phyloP scores from a whole-genome alignment of 2,888 invertebrate genomes.

The Caenorhabditis virilis region DNA sequence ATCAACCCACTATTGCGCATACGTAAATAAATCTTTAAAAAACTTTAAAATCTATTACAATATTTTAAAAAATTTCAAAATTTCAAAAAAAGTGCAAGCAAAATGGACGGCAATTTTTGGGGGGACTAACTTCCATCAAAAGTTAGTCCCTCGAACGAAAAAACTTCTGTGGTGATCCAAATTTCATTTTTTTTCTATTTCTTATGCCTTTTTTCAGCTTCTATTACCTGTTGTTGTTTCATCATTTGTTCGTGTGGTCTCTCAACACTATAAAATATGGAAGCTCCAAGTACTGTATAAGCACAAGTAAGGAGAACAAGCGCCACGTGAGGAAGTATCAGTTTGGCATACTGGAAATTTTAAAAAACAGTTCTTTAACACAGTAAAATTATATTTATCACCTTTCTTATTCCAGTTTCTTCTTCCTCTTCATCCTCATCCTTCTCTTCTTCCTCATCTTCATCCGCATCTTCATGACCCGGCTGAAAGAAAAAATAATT shows the following conservation, averaged over 20 bases:
- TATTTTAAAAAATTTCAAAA: no score
- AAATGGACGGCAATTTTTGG: no score
- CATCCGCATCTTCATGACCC: conserved; percentile 51
- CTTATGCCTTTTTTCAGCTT: background rate
- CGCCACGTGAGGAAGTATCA: conserved; percentile 68
- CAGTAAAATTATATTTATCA: conserved; percentile 2
- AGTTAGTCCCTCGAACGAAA: no score
- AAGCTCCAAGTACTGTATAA: conserved; percentile 66
- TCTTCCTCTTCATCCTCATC: conserved; percentile 57
- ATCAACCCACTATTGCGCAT: no score
- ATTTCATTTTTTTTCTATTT: no score
- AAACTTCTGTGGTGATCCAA: no score
- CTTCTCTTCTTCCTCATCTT: conserved; percentile 47
- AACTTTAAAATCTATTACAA: no score
- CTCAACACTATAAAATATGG: conserved; percentile 67
- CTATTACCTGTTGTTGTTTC: conserved; percentile 49
- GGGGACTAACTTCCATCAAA: no score
- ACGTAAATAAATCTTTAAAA: no score
- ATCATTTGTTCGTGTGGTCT: conserved; percentile 64
- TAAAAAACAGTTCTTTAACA: background rate
- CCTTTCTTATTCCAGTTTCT: conserved; percentile 57
- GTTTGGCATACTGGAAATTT: conserved; percentile 65
- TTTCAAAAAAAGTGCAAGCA: no score
- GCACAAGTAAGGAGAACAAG: conserved; percentile 67
- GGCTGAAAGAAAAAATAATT: conserved; percentile 48